A percentile compares a stretch with the other conserved stretches of the same genome.
These are phyloP conservation scores for Tinea trinotella DNA, from an alignment of 2,888 invertebrate genomes.

Conservation along the genomic window DNA sequence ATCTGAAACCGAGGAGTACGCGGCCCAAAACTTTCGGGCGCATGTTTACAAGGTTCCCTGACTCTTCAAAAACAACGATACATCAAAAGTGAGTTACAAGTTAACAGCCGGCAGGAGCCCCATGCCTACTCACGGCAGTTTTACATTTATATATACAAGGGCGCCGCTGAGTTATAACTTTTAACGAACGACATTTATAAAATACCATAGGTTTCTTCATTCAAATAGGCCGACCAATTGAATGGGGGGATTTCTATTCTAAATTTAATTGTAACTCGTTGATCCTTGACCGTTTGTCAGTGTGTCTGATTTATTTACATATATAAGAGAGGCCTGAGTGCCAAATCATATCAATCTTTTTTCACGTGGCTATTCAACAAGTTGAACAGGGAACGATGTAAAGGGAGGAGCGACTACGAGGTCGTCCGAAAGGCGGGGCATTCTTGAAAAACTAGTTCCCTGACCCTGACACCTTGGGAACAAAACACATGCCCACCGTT, in stretches of 20 bases:
- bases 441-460: slow-evolving; percentile 49
- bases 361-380: slow-evolving; percentile 55
- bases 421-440: slow-evolving; percentile 19
- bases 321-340: slow-evolving; percentile 22
- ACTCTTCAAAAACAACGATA: slow-evolving; percentile 62
- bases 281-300: slow-evolving; percentile 8
- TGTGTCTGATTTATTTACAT: neutral
- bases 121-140: neutral
- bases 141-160: neutral
- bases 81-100: slow-evolving; percentile 66
- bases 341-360: slow-evolving; percentile 32
- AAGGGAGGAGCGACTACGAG: slow-evolving; percentile 54
- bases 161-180: neutral
- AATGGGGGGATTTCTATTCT: neutral
- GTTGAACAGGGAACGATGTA: slow-evolving; percentile 49
- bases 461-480: slow-evolving; percentile 46
- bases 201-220: neutral
- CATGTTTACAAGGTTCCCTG: slow-evolving; percentile 52
- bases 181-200: neutral
- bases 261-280: neutral
- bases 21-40: slow-evolving; percentile 51
- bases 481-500: slow-evolving; percentile 45
- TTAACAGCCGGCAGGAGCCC: slow-evolving; percentile 41
- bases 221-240: neutral
- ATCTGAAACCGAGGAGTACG: slow-evolving; percentile 29